phyloP scores from a whole-genome alignment of 2,888 invertebrate genomes.

The Archips crataeganus region DNA sequence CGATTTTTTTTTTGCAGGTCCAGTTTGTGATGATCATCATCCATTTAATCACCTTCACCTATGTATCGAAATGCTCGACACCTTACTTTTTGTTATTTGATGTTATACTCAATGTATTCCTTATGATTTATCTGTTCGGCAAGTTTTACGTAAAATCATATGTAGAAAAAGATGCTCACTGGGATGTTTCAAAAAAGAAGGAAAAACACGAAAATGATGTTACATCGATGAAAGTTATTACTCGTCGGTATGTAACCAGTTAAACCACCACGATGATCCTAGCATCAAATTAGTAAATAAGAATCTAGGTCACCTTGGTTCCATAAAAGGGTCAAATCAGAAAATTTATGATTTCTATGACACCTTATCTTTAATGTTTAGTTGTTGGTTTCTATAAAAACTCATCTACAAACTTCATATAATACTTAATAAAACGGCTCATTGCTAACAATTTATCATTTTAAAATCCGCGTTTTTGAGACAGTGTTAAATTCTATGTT shows the following conservation, averaged over 20 bases:
- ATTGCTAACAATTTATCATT: too few relatives aligned
- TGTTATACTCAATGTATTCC: background rate
- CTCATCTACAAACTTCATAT: too few relatives aligned
- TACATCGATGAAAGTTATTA: background rate
- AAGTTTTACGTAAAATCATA: constrained; percentile 28
- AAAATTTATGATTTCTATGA: too few relatives aligned
- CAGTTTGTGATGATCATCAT: constrained; percentile 22
- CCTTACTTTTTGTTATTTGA: constrained; percentile 16
- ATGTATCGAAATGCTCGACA: constrained; percentile 8
- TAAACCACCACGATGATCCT: background rate
- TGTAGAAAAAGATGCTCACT: background rate
- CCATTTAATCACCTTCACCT: background rate
- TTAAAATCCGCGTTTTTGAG: too few relatives aligned
- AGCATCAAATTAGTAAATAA: background rate
- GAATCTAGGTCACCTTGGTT: background rate
- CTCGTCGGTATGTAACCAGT: background rate
- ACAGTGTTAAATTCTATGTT: too few relatives aligned
- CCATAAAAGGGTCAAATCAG: too few relatives aligned
- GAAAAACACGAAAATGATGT: background rate
- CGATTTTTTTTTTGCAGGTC: constrained; percentile 3
- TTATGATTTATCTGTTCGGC: constrained; percentile 32
- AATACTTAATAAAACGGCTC: too few relatives aligned
- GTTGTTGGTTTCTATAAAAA: too few relatives aligned
- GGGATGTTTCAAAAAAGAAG: background rate
- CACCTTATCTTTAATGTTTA: too few relatives aligned